A percentile compares a stretch with the other conserved stretches of the same genome.
phyloP scores from a whole-genome alignment of 2,797 vertebrate species.

The Darevskia nairensis region DNA sequence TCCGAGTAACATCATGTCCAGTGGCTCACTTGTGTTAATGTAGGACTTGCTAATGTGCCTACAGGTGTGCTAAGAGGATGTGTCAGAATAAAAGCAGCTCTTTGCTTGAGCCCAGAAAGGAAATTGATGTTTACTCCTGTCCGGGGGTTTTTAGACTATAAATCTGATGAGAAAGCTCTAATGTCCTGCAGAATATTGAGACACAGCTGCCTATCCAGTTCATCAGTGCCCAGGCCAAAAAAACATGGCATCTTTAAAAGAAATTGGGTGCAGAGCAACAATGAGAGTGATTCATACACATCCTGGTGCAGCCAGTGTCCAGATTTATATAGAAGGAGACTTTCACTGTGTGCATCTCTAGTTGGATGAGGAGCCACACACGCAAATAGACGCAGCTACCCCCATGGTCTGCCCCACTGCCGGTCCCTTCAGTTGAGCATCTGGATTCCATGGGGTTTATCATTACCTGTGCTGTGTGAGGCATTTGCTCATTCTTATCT shows the following conservation, averaged over 20 bases:
- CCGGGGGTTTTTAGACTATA: neutral
- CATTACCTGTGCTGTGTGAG: no score
- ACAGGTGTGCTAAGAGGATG: neutral
- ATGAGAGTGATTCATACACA: neutral
- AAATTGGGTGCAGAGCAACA: neutral
- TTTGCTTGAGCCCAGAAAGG: neutral
- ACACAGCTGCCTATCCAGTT: neutral
- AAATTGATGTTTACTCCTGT: neutral
- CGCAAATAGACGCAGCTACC: neutral
- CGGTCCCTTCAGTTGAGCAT: neutral
- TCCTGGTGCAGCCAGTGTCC: neutral
- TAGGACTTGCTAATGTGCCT: neutral
- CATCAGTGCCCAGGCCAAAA: neutral
- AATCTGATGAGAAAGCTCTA: neutral
- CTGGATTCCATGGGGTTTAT: neutral
- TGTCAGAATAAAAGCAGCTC: neutral
- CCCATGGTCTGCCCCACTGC: neutral
- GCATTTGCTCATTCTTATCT: no score
- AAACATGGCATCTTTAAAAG: neutral
- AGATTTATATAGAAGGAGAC: neutral
- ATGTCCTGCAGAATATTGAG: neutral
- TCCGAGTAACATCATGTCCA: slow-evolving; percentile 17
- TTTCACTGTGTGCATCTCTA: neutral
- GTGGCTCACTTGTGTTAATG: neutral
- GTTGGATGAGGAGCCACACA: neutral